Conservation (phyloP, 2,113 vertebrate genomes). For the Myanophis thanlyinensis region DNA sequence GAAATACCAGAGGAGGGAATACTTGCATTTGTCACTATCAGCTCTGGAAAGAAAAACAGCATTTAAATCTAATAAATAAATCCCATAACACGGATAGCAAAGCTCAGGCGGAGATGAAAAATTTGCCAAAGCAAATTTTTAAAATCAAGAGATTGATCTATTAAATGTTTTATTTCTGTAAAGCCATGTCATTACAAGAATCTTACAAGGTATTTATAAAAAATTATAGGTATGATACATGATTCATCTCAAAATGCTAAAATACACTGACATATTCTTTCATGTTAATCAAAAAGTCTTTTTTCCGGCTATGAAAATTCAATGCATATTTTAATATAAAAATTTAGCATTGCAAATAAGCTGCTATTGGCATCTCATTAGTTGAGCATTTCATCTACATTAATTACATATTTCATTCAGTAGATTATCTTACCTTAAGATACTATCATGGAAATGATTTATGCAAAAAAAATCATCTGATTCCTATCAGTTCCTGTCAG, state of each 20-base stretch:
- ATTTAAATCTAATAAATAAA: not conserved
- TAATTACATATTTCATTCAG: not conserved
- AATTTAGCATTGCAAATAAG: not conserved
- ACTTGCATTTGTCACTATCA: not conserved
- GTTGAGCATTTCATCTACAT: accelerated
- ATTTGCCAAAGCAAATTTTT: not conserved
- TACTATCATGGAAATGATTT: not conserved
- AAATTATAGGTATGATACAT: not conserved
- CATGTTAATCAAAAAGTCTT: not conserved
- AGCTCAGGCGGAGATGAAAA: not conserved
- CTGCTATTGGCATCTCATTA: not conserved
- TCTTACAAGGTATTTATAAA: not conserved
- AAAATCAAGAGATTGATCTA: not conserved
- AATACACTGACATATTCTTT: not conserved
- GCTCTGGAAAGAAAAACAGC: not conserved
- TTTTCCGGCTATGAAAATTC: not conserved
- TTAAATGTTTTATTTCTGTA: not conserved
- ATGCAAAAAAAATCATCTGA: not conserved
- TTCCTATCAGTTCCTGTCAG: not conserved
- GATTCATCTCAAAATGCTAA: not conserved
- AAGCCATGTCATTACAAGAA: not conserved
- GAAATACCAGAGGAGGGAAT: not conserved
- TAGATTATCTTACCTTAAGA: slow-evolving; percentile 53
- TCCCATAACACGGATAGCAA: not conserved
- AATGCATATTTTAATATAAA: not conserved